Base-by-base conservation (phyloP, 37 sponge, comb jelly and placozoan genomes). In the Beroe forskalii region DNA sequence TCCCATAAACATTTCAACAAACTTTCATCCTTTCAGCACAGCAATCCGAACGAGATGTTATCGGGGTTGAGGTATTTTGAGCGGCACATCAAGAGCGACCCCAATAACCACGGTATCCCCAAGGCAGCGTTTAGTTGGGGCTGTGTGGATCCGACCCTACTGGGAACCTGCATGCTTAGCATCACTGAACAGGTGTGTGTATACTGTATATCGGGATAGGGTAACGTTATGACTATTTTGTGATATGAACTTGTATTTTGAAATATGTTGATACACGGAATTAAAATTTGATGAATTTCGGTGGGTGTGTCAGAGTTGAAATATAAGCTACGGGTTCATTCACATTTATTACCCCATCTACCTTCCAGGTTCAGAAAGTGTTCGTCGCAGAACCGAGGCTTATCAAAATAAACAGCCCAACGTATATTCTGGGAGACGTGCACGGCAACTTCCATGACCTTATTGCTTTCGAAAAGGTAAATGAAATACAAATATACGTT, bases 371-470 rank as follows among this genome's bases (percentile, higher is more conserved):
- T 0, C 90, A 92, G 25, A 93, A 94, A 62, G 37, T 94, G 36
- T 93, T 95, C 40, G 90, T 90, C 0, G 48, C 75, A 17, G 97
- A 97, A 62, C 66, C 93, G 0, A 63, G 97, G 14, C 93, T 97
- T 41, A 86, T 97, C 62, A 91, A 93, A 3, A 41, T 97, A 23
- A 19, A 60, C 30, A 92, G 95, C 0, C 97, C 97, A 12, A 75
- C 91, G 28, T 97, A 97, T 67, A 93, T 97, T 0, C 80, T 97
- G 37, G 97, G 97, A 90, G 97, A 97, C 67, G 90, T 97, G 40
- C 97, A 97, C 67, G 97, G 97, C 41, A 97, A 97, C 76, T 97
- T 95, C 67, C 97, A 93, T 42, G 97, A 97, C 67, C 91, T 97
- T 40, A 89, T 95, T 27, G 94, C 94, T 33, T 97, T 97, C 92